Conservation (phyloP, 2,888 invertebrate genomes). For the Halictus ligatus region DNA sequence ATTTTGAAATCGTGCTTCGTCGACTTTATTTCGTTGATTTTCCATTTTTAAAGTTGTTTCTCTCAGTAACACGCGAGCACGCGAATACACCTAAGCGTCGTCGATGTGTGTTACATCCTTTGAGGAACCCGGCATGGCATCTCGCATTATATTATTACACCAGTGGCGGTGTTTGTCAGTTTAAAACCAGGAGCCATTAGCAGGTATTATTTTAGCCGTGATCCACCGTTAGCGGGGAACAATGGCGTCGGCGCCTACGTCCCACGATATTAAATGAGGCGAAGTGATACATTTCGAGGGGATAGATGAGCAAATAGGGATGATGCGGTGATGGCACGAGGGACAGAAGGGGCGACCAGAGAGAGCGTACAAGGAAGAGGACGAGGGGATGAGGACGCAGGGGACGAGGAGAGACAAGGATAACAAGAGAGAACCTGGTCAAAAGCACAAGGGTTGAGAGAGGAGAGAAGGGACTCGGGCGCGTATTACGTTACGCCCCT, state of each 20-base stretch:
- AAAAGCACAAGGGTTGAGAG: conserved; percentile 53
- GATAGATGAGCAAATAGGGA: conserved; percentile 74
- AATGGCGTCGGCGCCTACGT: conserved; percentile 70
- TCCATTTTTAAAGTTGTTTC: too few species aligned
- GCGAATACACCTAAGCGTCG: too few species aligned
- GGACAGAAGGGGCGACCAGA: conserved; percentile 24
- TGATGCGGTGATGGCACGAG: conserved; percentile 62
- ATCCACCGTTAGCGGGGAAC: conserved; percentile 74
- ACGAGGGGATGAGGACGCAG: background rate
- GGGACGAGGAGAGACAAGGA: conserved; percentile 11
- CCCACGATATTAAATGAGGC: conserved; percentile 76
- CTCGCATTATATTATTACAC: conserved; percentile 71
- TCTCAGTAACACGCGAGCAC: too few species aligned
- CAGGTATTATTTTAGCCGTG: conserved; percentile 78
- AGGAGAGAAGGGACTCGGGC: conserved; percentile 43
- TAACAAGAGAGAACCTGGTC: conserved; percentile 43
- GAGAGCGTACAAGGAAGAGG: background rate
- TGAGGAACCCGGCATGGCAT: background rate
- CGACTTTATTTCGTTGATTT: too few species aligned
- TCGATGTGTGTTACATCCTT: background rate
- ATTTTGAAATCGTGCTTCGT: too few species aligned
- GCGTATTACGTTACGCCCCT: conserved; percentile 77
- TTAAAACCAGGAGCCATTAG: conserved; percentile 77
- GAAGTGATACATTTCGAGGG: conserved; percentile 76
- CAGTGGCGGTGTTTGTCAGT: conserved; percentile 69